Base-by-base conservation (phyloP, 2,113 vertebrate genomes). In the Triplophysa tibetana region DNA sequence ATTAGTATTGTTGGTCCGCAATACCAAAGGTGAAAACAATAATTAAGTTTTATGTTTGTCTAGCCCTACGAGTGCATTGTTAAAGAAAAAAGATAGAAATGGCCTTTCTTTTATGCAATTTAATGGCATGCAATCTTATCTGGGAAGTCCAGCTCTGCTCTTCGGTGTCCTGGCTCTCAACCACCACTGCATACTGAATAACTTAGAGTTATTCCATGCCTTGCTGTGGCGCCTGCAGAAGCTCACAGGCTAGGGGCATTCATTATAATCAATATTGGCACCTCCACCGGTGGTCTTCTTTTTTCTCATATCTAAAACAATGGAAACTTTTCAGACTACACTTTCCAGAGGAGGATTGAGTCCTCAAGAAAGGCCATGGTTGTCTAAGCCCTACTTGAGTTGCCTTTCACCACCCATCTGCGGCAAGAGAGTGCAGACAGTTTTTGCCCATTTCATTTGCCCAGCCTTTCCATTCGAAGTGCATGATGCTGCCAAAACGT, bases 401-500 rank as follows among this genome's bases (percentile, higher is more conserved):
- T 92, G 88, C 89, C 85, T 90, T 90, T 91, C 88, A 89, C 87
- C 90, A 89, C 90, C 86, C 88, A 85, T 90, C 88, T 91, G 88
- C 82, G 84, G 88, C 85, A 83, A 89, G 81, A 86, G 88, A 89
- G 91, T 90, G 91, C 85, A 92, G 90, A 92, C 90, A 92, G 90
- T 81, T 77, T 87, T 70, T 80, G 88, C 70, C 87, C 80, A 72
- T 87, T 91, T 93, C 88, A 90, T 93, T 88, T 90, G 90, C 80
- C 88, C 84, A 85, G 84, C 45, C 82, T 91, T 92, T 92, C 90
- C 90, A 93, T 90, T 90, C 84, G 84, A 81, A 80, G 84, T 86
- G 85, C 84, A 75, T 80, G 85, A 82, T 77, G 81, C 83, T 89
- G 89, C 91, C 90, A 91, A 91, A 76, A 81, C 85, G 86, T 90